Evolutionary conservation across 2,113 vertebrate genomes (phyloP).

Genomic region (Heterochromis multidens): DNA sequence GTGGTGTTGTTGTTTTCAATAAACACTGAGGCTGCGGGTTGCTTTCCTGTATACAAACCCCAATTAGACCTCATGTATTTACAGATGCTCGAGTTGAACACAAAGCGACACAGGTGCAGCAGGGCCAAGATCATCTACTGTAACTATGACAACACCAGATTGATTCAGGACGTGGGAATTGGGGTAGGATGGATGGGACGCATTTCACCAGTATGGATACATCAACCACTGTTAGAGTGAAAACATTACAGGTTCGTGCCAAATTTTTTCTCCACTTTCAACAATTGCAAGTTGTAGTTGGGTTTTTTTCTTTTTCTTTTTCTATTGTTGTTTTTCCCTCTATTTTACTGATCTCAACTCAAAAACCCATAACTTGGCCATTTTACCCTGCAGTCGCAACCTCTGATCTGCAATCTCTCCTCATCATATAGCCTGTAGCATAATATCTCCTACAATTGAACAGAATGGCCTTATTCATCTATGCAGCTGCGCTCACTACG

Average conservation of each 20-base stretch:
- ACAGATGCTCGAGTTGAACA: conserved; percentile 55
- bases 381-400: conserved; percentile 16
- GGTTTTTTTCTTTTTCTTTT: not conserved
- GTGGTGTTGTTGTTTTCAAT: conserved; percentile 5
- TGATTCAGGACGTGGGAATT: conserved; percentile 78
- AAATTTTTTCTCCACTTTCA: not conserved
- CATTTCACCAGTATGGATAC: conserved; percentile 49
- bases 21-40: not conserved
- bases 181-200: conserved; percentile 52
- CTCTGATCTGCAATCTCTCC: conserved; percentile 34
- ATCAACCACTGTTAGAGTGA: not conserved
- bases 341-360: not conserved
- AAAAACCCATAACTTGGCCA: not conserved
- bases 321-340: too few relatives aligned
- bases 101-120: conserved; percentile 75
- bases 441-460: conserved; percentile 66
- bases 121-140: conserved; percentile 72
- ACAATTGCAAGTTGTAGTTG: not conserved
- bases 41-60: conserved; percentile 10
- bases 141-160: conserved; percentile 81
- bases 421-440: conserved; percentile 54
- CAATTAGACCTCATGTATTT: conserved; percentile 48
- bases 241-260: not conserved
- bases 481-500: conserved; percentile 75
- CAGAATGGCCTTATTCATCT: conserved; percentile 76